A percentile compares a stretch with the other conserved stretches of the same genome.
Conservation (phyloP, 2,797 vertebrate genomes). For the Presbytis comata region DNA sequence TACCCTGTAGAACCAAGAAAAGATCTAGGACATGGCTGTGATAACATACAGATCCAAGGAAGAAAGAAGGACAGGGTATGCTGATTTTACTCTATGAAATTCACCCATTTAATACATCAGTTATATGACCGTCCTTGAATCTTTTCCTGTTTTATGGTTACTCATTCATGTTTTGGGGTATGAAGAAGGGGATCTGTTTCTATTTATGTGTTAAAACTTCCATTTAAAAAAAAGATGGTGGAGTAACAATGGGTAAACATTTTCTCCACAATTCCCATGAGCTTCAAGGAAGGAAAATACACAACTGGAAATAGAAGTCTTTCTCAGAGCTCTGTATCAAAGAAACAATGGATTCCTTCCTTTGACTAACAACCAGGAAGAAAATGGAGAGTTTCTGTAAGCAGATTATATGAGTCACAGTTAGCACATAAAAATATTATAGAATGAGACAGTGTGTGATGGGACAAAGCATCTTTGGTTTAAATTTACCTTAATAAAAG, state of each 20-base stretch:
- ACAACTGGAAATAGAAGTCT: neutral
- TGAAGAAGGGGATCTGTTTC: neutral
- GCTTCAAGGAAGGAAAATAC: neutral
- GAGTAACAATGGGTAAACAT: neutral
- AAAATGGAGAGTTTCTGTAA: neutral
- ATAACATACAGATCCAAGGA: neutral
- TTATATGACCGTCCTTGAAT: neutral
- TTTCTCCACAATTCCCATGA: neutral
- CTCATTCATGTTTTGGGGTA: neutral
- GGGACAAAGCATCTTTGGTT: neutral
- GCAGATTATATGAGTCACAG: neutral
- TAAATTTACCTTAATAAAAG: neutral
- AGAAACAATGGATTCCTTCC: neutral
- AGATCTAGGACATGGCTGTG: neutral
- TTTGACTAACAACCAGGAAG: neutral
- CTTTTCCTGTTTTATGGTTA: neutral
- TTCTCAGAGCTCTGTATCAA: neutral
- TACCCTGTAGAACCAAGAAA: neutral
- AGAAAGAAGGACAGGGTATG: neutral
- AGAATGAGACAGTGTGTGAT: neutral
- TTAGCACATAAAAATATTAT: neutral
- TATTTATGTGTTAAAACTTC: neutral
- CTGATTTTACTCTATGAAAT: neutral
- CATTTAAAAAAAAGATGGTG: neutral
- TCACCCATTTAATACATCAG: neutral